phyloP scores from a whole-genome alignment of 2,113 vertebrate genomes.

The Siniperca knerii region DNA sequence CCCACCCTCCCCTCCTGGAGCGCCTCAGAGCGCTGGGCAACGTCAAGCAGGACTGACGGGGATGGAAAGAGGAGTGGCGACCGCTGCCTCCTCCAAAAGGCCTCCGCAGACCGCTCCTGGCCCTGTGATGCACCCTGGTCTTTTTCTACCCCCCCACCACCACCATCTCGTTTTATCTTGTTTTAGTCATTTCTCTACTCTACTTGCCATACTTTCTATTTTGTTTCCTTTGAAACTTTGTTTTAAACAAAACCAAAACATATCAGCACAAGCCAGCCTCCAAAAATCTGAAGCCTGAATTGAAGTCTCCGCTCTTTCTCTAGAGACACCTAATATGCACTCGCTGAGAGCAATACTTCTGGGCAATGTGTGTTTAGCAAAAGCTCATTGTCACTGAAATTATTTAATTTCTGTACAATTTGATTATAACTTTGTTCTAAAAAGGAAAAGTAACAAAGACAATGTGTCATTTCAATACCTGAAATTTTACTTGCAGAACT shows the following conservation, averaged over 20 bases:
- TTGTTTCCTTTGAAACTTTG: slow-evolving; percentile 43
- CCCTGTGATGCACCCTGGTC: slow-evolving; percentile 68
- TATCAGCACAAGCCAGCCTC: slow-evolving; percentile 53
- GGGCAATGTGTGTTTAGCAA: slow-evolving; percentile 53
- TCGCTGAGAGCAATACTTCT: slow-evolving; percentile 38
- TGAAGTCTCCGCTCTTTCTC: slow-evolving; percentile 33
- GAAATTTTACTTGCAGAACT: neutral
- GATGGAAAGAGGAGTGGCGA: slow-evolving; percentile 64
- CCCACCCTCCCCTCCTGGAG: slow-evolving; percentile 97
- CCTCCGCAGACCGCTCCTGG: slow-evolving; percentile 75
- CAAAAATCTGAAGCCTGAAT: slow-evolving; percentile 31
- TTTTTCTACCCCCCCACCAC: slow-evolving; percentile 43
- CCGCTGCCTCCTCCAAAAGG: slow-evolving; percentile 68
- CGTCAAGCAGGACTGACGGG: slow-evolving; percentile 92
- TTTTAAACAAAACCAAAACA: slow-evolving; percentile 71
- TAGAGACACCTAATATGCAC: slow-evolving; percentile 21
- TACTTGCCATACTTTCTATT: slow-evolving; percentile 45
- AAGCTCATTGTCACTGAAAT: slow-evolving; percentile 37
- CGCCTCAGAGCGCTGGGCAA: slow-evolving; percentile 93
- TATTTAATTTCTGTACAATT: slow-evolving; percentile 28
- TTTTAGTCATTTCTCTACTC: slow-evolving; percentile 53
- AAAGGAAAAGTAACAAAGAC: neutral
- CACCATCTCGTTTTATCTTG: slow-evolving; percentile 57
- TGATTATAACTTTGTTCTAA: slow-evolving; percentile 2
- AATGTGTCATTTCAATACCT: neutral